phyloP scores from a whole-genome alignment of 2,888 invertebrate species.

The Papilio elwesi region DNA sequence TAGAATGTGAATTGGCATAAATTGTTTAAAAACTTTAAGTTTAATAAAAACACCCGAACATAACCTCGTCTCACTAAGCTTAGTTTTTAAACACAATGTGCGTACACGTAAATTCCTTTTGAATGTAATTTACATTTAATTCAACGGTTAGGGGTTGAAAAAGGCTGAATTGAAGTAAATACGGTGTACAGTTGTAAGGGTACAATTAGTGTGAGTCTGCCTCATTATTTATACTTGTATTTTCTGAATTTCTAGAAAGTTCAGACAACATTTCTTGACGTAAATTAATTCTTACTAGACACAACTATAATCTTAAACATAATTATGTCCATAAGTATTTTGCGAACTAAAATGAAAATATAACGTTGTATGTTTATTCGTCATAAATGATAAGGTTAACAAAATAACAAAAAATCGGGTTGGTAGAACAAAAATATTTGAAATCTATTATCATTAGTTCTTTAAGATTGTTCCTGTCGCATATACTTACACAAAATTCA shows the following conservation, averaged over 20 bases:
- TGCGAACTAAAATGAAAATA: background rate
- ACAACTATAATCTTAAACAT: background rate
- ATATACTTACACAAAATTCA: too few species aligned
- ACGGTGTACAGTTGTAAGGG: background rate
- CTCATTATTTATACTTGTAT: conserved; percentile 18
- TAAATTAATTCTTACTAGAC: conserved; percentile 14
- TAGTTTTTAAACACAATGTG: background rate
- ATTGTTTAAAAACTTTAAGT: too few species aligned
- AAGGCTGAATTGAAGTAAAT: conserved; percentile 5
- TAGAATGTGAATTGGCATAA: too few species aligned
- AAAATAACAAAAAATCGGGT: too few species aligned
- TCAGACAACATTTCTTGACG: background rate
- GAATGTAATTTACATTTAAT: background rate
- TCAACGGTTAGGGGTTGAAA: conserved; percentile 10
- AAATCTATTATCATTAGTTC: too few species aligned
- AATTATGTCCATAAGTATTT: conserved; percentile 5
- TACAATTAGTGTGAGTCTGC: conserved; percentile 9
- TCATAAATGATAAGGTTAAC: too few species aligned
- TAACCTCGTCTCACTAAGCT: too few species aligned
- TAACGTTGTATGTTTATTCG: background rate
- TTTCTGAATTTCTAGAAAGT: conserved; percentile 27
- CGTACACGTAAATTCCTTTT: background rate
- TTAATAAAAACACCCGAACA: too few species aligned
- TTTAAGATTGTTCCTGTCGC: too few species aligned
- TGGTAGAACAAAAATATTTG: too few species aligned